Evolutionary conservation across 2,888 invertebrate species (phyloP).

Genomic region (Lasioglossum leucozonium): DNA sequence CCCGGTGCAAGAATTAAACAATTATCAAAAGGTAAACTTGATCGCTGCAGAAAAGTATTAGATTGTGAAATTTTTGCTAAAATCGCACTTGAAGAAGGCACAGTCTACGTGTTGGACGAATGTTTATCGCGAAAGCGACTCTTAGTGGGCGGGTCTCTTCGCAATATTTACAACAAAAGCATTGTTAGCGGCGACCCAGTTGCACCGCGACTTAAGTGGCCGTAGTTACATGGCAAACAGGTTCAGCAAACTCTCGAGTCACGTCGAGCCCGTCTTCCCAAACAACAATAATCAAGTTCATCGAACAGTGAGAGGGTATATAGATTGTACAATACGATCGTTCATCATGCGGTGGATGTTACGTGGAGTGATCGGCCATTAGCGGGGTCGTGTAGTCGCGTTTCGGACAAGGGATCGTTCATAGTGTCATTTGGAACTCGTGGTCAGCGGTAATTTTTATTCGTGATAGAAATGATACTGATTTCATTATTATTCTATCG

Average conservation of each 20-base stretch:
- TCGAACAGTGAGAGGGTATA: conserved; percentile 8
- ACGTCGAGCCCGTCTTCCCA: background rate
- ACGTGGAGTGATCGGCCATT: conserved; percentile 39
- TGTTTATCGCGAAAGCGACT: background rate
- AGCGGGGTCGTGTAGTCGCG: background rate
- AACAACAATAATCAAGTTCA: conserved; percentile 49
- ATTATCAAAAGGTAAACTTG: too few species aligned
- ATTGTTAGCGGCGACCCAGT: conserved; percentile 6
- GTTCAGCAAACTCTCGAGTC: conserved; percentile 7
- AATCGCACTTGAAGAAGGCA: background rate
- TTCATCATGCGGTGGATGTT: conserved; percentile 46
- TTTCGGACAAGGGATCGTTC: conserved; percentile 11
- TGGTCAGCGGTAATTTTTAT: background rate
- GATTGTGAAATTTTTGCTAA: too few species aligned
- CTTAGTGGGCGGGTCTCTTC: background rate
- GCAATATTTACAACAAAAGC: background rate
- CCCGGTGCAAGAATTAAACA: too few species aligned
- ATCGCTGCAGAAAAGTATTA: too few species aligned
- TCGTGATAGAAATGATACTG: background rate
- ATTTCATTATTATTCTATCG: background rate
- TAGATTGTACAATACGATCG: conserved; percentile 46
- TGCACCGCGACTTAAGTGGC: background rate
- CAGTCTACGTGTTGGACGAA: background rate
- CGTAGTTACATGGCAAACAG: background rate
- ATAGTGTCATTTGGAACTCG: background rate